Evolutionary conservation across 1,140 invertebrate species (phyloP).

Genomic region (Bombus waltoni): DNA sequence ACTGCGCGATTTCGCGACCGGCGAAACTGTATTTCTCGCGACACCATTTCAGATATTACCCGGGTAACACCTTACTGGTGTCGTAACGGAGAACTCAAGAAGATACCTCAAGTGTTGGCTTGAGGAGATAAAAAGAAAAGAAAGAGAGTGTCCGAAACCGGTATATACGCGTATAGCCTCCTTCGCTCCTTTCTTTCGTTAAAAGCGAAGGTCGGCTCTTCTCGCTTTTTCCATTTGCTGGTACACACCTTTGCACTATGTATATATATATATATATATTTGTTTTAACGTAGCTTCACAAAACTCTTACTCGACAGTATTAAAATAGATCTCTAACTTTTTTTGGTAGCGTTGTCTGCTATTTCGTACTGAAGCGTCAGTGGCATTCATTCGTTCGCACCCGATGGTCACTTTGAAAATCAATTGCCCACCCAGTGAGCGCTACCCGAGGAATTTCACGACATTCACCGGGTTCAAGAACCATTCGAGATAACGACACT

Average conservation of each 20-base stretch:
- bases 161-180: conserved; percentile 44
- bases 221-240: conserved; percentile 45
- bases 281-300: conserved; percentile 50
- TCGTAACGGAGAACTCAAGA: conserved; percentile 34
- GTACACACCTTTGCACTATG: conserved; percentile 56
- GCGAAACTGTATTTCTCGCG: conserved; percentile 27
- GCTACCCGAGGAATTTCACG: conserved; percentile 45
- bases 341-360: conserved; percentile 36
- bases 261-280: conserved; percentile 14
- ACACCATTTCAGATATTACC: conserved; percentile 51
- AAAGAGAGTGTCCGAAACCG: conserved; percentile 54
- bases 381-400: conserved; percentile 40
- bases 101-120: conserved; percentile 25
- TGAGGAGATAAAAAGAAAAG: conserved; percentile 41
- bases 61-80: conserved; percentile 49
- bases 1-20: conserved; percentile 28
- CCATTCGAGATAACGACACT: conserved; percentile 62
- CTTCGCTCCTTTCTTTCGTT: conserved; percentile 52
- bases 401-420: conserved; percentile 63
- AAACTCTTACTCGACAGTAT: conserved; percentile 47
- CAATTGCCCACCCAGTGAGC: conserved; percentile 58
- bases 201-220: conserved; percentile 60
- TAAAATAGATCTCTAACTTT: conserved; percentile 45
- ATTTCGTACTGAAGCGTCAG: conserved; percentile 49
- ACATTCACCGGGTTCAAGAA: conserved; percentile 48